A percentile compares a stretch with the other conserved stretches of the same genome.
These are phyloP conservation scores for Atta colombica DNA, from an alignment of 1,140 invertebrate genomes.

Conservation along the genomic window DNA sequence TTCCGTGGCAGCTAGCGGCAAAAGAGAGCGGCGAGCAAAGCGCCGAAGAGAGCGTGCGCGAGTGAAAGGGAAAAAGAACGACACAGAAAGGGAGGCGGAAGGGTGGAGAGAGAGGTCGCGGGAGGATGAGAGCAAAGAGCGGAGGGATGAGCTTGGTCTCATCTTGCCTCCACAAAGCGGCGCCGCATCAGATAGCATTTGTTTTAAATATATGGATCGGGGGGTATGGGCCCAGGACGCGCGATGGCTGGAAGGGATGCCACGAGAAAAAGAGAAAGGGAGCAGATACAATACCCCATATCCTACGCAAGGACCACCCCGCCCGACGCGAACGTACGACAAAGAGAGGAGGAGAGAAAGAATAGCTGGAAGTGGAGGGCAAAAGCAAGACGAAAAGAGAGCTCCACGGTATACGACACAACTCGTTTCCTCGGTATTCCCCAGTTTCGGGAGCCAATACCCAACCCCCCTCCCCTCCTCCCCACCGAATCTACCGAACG, in stretches of 20 bases:
- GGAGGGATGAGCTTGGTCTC: constrained; percentile 79
- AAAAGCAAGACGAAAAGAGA: constrained; percentile 42
- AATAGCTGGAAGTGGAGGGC: not conserved
- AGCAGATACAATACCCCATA: constrained; percentile 77
- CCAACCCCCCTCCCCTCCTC: constrained; percentile 29
- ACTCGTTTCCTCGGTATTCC: constrained; percentile 78
- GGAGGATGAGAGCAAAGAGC: constrained; percentile 75
- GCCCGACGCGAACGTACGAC: constrained; percentile 56
- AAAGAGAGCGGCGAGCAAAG: constrained; percentile 67
- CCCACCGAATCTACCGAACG: constrained; percentile 68
- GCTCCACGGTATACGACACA: constrained; percentile 72
- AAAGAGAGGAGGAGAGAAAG: constrained; percentile 29
- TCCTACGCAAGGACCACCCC: constrained; percentile 71
- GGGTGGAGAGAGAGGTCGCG: constrained; percentile 27
- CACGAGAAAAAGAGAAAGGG: constrained; percentile 66
- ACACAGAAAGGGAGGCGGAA: constrained; percentile 59
- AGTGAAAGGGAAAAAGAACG: constrained; percentile 63
- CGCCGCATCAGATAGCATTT: constrained; percentile 86
- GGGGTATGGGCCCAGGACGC: constrained; percentile 72
- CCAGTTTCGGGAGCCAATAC: constrained; percentile 77
- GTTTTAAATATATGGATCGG: constrained; percentile 86
- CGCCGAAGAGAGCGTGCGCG: constrained; percentile 44
- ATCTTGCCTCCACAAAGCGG: constrained; percentile 84
- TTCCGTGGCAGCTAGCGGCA: constrained; percentile 69
- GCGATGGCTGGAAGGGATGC: constrained; percentile 65